Base-by-base conservation (phyloP, 2,888 invertebrate genomes). In the Cosmia pyralina region DNA sequence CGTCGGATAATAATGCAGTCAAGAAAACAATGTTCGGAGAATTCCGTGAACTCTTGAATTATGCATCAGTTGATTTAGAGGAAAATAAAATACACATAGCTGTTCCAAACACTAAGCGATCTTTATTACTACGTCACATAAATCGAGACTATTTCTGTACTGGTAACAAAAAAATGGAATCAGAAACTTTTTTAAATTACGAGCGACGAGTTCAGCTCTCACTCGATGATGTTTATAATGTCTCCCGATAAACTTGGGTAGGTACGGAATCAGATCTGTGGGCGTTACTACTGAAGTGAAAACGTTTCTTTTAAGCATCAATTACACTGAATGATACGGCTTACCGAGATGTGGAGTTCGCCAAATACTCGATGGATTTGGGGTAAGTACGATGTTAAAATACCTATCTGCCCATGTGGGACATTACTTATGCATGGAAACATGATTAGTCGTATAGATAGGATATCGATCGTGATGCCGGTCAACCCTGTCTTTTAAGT, bases 111-210 rank as follows among this genome's bases (percentile, higher is more conserved):
- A 28, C 17, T 52, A 46, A 68, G 15, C 15, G 59, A 44, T 62
- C 59, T 62, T 82, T 28, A 68, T 60, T 55, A 38, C 53, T 55
- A 52, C 22, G 22, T 28, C 78, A 85, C 80, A 88, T 88, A 89
- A 89, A 90, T 89, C 85, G 81, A 87, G 83, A 91, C 87, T 90
- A 88, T 88, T 87, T 89, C 85, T 78, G 88, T 87, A 82, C 80
- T 76, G 79, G 82, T 78, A 79, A 76, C 87, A 59, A 72, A 72
- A 63, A 68, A n/a, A 59, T 4, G n/a, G 70, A 74, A 85, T 81
- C 74, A 78, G 77, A 79, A 84, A 73, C 75, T 83, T 85, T 79
- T 84, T 69, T 80, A 84, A 88, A 87, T 89, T 89, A 85, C 66
- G 64, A 63, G 72, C 64, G 83, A 85, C 84, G 83, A 85, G 79